Evolutionary conservation across 2,113 vertebrate genomes (phyloP).

Genomic region (Gasterosteus nipponicus): DNA sequence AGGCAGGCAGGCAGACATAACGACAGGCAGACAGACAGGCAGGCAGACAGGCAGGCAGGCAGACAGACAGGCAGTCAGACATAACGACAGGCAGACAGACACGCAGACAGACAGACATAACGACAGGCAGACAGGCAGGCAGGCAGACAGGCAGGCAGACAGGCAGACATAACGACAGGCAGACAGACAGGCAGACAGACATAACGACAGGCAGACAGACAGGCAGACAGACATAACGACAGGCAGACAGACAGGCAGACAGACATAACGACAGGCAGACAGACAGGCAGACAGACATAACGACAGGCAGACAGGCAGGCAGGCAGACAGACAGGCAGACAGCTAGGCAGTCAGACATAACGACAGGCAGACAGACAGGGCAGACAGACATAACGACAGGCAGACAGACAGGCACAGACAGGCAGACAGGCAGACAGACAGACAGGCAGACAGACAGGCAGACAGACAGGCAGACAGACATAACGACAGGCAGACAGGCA

Average conservation of each 20-base stretch:
- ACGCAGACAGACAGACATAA: no score
- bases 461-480: not conserved
- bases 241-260: not conserved
- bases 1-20: not conserved
- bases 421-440: not conserved
- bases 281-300: not conserved
- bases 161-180: no score
- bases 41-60: not conserved
- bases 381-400: no score
- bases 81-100: not conserved
- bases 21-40: not conserved
- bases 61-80: not conserved
- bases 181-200: not conserved
- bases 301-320: no score
- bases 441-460: constrained; percentile 2
- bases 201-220: not conserved
- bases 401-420: not conserved
- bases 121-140: not conserved
- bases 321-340: not conserved
- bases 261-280: not conserved
- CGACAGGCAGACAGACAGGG: not conserved
- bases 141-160: constrained; percentile 8
- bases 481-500: not conserved
- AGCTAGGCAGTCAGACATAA: no score
- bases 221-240: not conserved